phyloP scores from a whole-genome alignment of 2,888 invertebrate species.

The Eulithis prunata region DNA sequence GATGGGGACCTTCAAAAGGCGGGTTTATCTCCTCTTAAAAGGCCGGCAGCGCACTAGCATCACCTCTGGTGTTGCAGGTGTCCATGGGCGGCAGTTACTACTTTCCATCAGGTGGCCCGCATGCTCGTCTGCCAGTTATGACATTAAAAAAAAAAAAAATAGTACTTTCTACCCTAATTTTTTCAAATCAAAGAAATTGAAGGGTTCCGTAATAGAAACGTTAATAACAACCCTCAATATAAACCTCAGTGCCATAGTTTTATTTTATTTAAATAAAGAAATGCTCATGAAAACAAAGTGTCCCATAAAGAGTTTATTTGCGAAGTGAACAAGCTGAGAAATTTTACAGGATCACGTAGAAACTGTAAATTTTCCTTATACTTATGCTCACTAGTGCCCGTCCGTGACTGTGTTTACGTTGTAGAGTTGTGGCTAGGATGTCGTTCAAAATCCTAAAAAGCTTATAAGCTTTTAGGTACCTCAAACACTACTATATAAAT shows the following conservation, averaged over 20 bases:
- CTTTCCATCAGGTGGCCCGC: no score
- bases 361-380: constrained; percentile 15
- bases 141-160: no score
- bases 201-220: constrained; percentile 1
- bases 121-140: no score
- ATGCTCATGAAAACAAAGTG: constrained; percentile 10
- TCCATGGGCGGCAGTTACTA: no score
- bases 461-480: no score
- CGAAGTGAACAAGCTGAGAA: constrained; percentile 16
- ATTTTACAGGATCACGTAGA: constrained; percentile 15
- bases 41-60: no score
- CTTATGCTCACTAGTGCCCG: neutral
- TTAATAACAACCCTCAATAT: neutral
- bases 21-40: no score
- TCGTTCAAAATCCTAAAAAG: no score
- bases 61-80: no score
- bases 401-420: neutral
- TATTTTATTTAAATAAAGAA: constrained; percentile 15
- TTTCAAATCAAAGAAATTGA: neutral
- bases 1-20: no score
- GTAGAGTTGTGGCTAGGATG: no score
- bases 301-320: constrained; percentile 22
- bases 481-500: no score
- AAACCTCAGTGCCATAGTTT: constrained; percentile 1
- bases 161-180: neutral